Evolutionary conservation across 2,113 vertebrate species (phyloP).

Genomic region (Rhinolophus sinicus): DNA sequence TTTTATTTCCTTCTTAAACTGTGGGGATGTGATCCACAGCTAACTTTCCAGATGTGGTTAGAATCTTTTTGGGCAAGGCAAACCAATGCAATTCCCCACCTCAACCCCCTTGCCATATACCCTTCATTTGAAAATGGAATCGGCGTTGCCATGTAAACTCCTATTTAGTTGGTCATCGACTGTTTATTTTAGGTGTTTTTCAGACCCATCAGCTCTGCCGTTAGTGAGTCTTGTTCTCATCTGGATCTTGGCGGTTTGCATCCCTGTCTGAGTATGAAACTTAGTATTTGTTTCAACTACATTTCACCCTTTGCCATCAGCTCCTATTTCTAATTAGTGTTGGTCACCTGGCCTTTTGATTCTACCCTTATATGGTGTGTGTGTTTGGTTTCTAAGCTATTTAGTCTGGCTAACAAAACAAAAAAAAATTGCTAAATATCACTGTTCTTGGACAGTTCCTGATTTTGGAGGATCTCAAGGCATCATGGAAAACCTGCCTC

Average conservation of each 20-base stretch:
- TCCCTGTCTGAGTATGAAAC: not conserved
- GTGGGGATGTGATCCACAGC: not conserved
- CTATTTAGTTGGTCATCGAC: not conserved
- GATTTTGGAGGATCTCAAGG: not conserved
- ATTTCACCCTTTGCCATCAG: not conserved
- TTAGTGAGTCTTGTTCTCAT: not conserved
- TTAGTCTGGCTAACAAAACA: not conserved
- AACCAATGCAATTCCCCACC: not conserved
- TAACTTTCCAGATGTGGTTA: conserved; percentile 23
- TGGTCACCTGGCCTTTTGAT: not conserved
- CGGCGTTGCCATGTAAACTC: not conserved
- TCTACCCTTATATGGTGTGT: not conserved
- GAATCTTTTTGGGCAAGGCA: not conserved
- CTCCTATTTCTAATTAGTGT: not conserved
- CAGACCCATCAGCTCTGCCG: not conserved
- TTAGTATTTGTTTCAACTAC: not conserved
- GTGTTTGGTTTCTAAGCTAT: not conserved
- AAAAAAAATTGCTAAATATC: not conserved
- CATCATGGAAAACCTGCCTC: not conserved
- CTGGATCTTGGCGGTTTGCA: not conserved
- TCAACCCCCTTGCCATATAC: not conserved
- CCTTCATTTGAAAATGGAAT: not conserved
- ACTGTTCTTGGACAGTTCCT: not conserved
- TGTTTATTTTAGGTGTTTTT: not conserved
- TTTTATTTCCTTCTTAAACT: not conserved